Percentiles rank a stretch among this genome's conserved stretches.
These are phyloP conservation scores for Harpalus rufipes DNA, from an alignment of 2,888 invertebrate genomes.

Conservation along the genomic window DNA sequence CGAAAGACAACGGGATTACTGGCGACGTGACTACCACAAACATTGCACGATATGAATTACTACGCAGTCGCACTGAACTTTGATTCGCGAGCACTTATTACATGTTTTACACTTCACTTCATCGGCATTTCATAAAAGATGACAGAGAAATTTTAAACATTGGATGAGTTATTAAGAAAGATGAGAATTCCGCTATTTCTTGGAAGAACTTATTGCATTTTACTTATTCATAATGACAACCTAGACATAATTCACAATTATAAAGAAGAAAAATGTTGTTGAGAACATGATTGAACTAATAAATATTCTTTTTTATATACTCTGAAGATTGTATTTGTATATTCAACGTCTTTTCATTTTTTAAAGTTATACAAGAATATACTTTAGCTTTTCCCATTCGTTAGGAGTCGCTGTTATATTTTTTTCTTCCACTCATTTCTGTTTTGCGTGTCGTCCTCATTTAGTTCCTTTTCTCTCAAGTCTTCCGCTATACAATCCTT, in stretches of 20 bases:
- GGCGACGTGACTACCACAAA: slow-evolving; percentile 50
- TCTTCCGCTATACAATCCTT: too few species aligned
- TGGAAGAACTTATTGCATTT: neutral
- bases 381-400: too few species aligned
- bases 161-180: neutral
- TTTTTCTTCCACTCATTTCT: too few species aligned
- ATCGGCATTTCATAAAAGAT: neutral
- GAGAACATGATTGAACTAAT: neutral
- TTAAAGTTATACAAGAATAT: too few species aligned
- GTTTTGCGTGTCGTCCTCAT: too few species aligned
- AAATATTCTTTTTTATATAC: too few species aligned
- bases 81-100: slow-evolving; percentile 44
- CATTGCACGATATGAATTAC: slow-evolving; percentile 53
- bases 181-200: neutral
- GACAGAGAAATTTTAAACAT: neutral
- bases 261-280: neutral
- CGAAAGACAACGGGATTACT: slow-evolving; percentile 58
- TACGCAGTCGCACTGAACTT: slow-evolving; percentile 29
- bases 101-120: slow-evolving; percentile 2
- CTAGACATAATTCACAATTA: neutral
- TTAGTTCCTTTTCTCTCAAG: too few species aligned
- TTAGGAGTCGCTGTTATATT: too few species aligned
- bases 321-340: too few species aligned
- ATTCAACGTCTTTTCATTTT: too few species aligned
- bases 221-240: neutral